phyloP scores from a whole-genome alignment of 2,797 vertebrate genomes.

The Sebastes matsubarae region DNA sequence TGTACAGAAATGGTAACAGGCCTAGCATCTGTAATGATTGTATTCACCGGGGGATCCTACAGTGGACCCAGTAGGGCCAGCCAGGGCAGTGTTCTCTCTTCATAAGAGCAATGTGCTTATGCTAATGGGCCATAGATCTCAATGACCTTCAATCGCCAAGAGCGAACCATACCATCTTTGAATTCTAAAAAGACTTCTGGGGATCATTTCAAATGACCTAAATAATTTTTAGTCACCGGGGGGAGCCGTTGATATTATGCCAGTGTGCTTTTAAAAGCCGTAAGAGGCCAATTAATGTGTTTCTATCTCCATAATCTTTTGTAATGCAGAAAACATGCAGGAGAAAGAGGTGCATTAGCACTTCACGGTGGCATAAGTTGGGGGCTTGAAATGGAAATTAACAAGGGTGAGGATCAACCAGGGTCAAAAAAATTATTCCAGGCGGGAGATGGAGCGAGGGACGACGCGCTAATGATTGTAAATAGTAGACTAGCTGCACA shows the following conservation, averaged over 20 bases:
- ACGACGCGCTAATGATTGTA: constrained; percentile 42
- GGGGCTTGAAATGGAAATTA: constrained; percentile 69
- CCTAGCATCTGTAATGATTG: constrained; percentile 57
- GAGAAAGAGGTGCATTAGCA: constrained; percentile 54
- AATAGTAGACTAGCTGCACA: constrained; percentile 24
- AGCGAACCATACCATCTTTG: constrained; percentile 68
- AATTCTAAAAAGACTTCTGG: constrained; percentile 71
- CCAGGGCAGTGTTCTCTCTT: constrained; percentile 43
- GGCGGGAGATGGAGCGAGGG: constrained; percentile 26
- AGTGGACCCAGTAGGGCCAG: constrained; percentile 49
- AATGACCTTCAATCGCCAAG: constrained; percentile 75
- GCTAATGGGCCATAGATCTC: constrained; percentile 69
- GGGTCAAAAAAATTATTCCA: constrained; percentile 60
- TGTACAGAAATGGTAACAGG: constrained; percentile 49
- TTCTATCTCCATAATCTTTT: constrained; percentile 64
- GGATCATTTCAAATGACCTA: constrained; percentile 73
- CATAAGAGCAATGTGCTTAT: constrained; percentile 61
- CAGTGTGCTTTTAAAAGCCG: constrained; percentile 57
- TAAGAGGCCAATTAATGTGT: constrained; percentile 65
- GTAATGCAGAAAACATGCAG: constrained; percentile 59
- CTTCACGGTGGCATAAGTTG: constrained; percentile 39
- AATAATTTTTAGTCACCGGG: constrained; percentile 66
- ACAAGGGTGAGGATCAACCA: constrained; percentile 45
- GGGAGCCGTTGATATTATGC: constrained; percentile 42
- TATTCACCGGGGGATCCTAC: constrained; percentile 59